A percentile compares a stretch with the other conserved stretches of the same genome.
Evolutionary conservation across 2,113 vertebrate species (phyloP).

Genomic region (Elaphurus davidianus): DNA sequence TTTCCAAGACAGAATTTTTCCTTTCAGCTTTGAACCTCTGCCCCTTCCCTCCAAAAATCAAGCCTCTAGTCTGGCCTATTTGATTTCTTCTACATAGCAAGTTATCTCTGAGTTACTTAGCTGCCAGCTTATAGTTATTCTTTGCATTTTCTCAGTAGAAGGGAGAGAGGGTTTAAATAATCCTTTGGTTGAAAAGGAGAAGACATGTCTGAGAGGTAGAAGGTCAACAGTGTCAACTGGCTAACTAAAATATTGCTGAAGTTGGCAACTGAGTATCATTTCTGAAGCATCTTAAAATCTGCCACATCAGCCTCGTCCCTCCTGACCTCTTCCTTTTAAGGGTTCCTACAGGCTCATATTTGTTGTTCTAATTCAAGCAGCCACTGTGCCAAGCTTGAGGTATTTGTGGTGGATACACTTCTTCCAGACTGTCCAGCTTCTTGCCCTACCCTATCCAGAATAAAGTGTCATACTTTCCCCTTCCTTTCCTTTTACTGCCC

Average conservation of each 20-base stretch:
- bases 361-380: neutral
- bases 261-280: neutral
- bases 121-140: neutral
- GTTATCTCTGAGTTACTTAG: neutral
- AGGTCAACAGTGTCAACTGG: neutral
- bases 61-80: neutral
- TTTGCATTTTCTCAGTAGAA: neutral
- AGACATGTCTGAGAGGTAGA: neutral
- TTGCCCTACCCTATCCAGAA: neutral
- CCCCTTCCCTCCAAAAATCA: neutral
- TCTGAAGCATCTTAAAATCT: neutral
- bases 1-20: neutral
- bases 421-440: neutral
- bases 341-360: neutral
- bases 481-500: neutral
- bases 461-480: accelerated
- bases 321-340: neutral
- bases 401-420: neutral
- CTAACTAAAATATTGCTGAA: neutral
- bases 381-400: accelerated
- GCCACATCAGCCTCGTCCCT: neutral
- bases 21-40: neutral
- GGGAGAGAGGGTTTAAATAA: neutral
- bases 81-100: neutral
- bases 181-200: neutral